Percentiles rank a stretch among this genome's conserved stretches.
Evolutionary conservation across 1,140 invertebrate species (phyloP).

Genomic region (Zeugodacus cucurbitae): DNA sequence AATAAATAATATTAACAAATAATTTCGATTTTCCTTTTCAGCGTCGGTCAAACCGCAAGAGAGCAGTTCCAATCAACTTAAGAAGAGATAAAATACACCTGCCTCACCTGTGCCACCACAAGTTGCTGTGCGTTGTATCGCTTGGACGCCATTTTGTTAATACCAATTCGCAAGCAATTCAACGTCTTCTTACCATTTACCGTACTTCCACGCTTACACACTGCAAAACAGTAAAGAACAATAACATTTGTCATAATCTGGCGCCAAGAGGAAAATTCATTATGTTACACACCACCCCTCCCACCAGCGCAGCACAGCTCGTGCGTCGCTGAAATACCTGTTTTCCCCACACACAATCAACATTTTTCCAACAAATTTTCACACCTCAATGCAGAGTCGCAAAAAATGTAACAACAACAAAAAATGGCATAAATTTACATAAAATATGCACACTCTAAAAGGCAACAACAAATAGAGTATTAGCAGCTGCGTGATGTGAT

Average conservation of each 20-base stretch:
- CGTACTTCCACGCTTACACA: not conserved
- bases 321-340: not conserved
- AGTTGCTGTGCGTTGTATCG: not conserved
- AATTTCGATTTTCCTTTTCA: not conserved
- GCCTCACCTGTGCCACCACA: not conserved
- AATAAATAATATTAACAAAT: not conserved
- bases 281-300: not conserved
- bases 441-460: constrained; percentile 8
- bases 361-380: constrained; percentile 24
- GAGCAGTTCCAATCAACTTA: not conserved
- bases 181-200: not conserved
- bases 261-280: not conserved
- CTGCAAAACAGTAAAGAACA: not conserved
- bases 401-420: not conserved
- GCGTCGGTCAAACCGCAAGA: not conserved
- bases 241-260: not conserved
- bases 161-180: not conserved
- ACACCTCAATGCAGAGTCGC: constrained; percentile 8
- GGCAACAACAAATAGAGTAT: constrained; percentile 42
- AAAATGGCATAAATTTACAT: constrained; percentile 1
- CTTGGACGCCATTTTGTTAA: not conserved
- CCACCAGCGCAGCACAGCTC: not conserved
- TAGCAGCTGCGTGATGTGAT: constrained; percentile 26
- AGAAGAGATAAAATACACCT: not conserved
- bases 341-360: not conserved